These are phyloP conservation scores for Camelus bactrianus DNA, from an alignment of 2,113 vertebrate genomes.

Conservation along the genomic window DNA sequence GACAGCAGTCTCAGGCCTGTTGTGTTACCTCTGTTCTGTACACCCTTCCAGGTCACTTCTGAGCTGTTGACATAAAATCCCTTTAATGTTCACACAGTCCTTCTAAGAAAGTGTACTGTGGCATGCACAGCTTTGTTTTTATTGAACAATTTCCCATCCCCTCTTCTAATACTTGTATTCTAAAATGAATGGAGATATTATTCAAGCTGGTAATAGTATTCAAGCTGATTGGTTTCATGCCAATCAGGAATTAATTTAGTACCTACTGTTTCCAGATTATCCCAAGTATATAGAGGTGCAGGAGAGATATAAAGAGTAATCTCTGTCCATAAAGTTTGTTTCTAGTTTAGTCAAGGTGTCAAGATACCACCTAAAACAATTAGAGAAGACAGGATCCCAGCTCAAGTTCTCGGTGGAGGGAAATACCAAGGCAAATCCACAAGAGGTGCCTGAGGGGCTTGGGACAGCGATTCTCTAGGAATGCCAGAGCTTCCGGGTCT, in stretches of 20 bases:
- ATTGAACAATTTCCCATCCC: neutral
- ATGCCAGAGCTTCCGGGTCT: neutral
- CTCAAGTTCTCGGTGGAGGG: neutral
- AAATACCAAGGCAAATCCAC: neutral
- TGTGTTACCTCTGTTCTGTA: neutral
- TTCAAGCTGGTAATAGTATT: neutral
- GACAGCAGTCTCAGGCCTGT: neutral
- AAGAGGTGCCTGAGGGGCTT: neutral
- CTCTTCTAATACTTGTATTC: neutral
- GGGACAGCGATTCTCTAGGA: neutral
- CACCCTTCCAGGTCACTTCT: neutral
- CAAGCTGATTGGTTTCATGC: neutral
- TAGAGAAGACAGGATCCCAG: neutral
- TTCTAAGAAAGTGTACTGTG: neutral
- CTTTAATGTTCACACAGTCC: neutral
- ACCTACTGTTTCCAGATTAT: constrained; percentile 6
- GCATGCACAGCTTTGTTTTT: neutral
- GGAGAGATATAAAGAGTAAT: neutral
- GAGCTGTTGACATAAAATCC: neutral
- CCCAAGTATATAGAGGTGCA: neutral
- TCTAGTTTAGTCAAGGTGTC: neutral
- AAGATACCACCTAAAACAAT: neutral
- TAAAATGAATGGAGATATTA: neutral
- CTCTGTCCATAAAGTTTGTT: constrained; percentile 12
- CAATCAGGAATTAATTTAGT: constrained; percentile 21